Evolutionary conservation across 2,888 invertebrate species (phyloP).

Genomic region (Mythimna lalbum): DNA sequence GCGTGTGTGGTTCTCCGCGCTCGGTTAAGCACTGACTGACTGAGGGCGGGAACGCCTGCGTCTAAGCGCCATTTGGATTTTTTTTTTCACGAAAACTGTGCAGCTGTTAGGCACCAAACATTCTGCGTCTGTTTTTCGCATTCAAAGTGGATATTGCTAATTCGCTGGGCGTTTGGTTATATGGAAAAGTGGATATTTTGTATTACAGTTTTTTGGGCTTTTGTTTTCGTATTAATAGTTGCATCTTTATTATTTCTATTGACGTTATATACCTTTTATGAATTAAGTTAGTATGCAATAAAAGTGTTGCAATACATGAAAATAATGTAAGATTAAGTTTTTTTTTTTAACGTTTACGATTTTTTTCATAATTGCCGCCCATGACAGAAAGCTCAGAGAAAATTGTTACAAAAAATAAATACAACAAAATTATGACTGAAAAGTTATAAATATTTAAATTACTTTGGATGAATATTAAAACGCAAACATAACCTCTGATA

Average conservation of each 20-base stretch:
- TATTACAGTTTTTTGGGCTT: conserved; percentile 13
- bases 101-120: conserved; percentile 69
- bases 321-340: too few relatives aligned
- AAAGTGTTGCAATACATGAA: too few relatives aligned
- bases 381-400: too few relatives aligned
- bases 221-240: conserved; percentile 1
- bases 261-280: too few relatives aligned
- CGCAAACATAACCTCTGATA: not conserved
- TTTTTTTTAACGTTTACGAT: too few relatives aligned
- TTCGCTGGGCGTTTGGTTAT: conserved; percentile 41
- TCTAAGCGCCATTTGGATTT: conserved; percentile 67
- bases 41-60: conserved; percentile 79
- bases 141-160: conserved; percentile 49
- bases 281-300: not conserved
- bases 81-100: conserved; percentile 68
- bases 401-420: not conserved
- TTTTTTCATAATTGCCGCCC: too few relatives aligned
- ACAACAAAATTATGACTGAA: not conserved
- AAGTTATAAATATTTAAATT: not conserved
- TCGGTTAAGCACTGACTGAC: conserved; percentile 79
- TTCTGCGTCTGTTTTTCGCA: conserved; percentile 63
- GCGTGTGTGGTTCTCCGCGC: conserved; percentile 71
- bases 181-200: conserved; percentile 34
- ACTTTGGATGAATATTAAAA: not conserved
- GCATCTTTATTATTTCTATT: not conserved